phyloP scores from a whole-genome alignment of 2,113 vertebrate species.

The Seriola quinqueradiata region DNA sequence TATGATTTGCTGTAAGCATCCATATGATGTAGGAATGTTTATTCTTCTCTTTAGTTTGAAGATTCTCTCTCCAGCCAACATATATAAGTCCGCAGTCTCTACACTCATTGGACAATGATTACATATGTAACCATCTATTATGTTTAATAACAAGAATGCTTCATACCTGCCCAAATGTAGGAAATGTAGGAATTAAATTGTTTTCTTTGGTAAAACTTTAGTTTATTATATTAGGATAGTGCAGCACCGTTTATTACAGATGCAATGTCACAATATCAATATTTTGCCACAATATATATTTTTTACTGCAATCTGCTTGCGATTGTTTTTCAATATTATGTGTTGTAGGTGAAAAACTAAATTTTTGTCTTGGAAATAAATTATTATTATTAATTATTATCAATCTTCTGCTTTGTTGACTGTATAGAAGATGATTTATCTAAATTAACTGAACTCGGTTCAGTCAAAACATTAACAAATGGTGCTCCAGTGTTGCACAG shows the following conservation, averaged over 20 bases:
- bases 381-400: neutral
- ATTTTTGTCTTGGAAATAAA: neutral
- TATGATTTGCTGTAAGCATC: neutral
- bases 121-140: no score
- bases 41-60: no score
- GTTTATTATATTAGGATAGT: neutral
- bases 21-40: no score
- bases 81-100: no score
- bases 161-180: no score
- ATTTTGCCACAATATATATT: neutral
- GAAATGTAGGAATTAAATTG: no score
- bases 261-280: neutral
- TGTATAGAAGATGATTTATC: neutral
- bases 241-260: constrained; percentile 12
- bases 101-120: no score
- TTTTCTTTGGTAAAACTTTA: no score
- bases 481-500: neutral
- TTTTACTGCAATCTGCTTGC: no score
- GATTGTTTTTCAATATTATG: neutral
- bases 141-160: no score
- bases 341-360: neutral
- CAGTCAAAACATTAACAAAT: constrained; percentile 10
- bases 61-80: no score
- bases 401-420: constrained; percentile 2
- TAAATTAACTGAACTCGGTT: neutral